These are phyloP conservation scores for Oophaga pumilio DNA, from an alignment of 2,113 vertebrate species.

Conservation along the genomic window DNA sequence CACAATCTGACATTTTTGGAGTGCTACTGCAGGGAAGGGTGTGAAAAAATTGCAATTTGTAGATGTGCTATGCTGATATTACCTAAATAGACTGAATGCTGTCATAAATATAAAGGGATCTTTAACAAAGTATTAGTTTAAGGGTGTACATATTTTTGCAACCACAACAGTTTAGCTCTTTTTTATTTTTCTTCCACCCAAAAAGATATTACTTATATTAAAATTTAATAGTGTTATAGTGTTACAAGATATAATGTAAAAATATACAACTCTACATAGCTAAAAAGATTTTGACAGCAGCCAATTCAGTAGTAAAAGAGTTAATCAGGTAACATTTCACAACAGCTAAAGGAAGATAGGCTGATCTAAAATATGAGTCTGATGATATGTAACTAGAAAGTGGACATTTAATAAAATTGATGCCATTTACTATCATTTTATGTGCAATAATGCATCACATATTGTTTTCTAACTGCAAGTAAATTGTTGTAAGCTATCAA, in stretches of 20 bases:
- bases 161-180: too few species aligned
- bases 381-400: conserved; percentile 57
- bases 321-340: conserved; percentile 51
- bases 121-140: too few species aligned
- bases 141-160: too few species aligned
- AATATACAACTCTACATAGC: background rate
- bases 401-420: conserved; percentile 57
- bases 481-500: conserved; percentile 56
- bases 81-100: too few species aligned
- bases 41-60: too few species aligned
- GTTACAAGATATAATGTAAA: background rate
- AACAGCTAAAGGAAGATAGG: conserved; percentile 43
- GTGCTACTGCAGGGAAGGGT: too few species aligned
- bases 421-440: conserved; percentile 58
- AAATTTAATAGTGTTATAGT: background rate
- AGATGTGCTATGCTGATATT: too few species aligned
- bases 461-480: conserved; percentile 60
- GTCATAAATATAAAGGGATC: too few species aligned
- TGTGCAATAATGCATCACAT: conserved; percentile 58
- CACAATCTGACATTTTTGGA: too few species aligned
- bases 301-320: conserved; percentile 15
- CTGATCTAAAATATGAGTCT: conserved; percentile 48
- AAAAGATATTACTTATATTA: too few species aligned
- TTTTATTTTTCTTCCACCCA: too few species aligned
- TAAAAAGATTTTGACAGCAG: background rate